Evolutionary conservation across 2,888 invertebrate species (phyloP).

Genomic region (Lydus trimaculatus): DNA sequence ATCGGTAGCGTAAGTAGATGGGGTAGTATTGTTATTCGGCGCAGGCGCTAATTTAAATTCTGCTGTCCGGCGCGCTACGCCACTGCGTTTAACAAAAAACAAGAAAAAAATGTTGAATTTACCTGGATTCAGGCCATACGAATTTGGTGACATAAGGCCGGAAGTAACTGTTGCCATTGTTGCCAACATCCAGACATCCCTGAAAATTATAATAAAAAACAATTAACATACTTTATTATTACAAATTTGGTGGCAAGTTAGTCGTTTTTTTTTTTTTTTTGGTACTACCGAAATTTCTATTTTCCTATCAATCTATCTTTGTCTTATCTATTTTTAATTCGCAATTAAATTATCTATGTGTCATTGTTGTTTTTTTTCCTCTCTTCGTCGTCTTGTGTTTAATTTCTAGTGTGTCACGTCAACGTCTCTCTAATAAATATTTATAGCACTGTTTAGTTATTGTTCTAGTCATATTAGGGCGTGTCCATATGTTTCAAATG

Average conservation of each 20-base stretch:
- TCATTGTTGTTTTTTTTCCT: neutral
- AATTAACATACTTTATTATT: neutral
- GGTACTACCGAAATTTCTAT: neutral
- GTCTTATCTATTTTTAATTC: neutral
- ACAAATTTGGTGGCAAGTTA: neutral
- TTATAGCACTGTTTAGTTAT: conserved; percentile 34
- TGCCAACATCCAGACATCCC: conserved; percentile 59
- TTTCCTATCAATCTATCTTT: neutral
- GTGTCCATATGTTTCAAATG: conserved; percentile 33
- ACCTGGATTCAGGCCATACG: conserved; percentile 59
- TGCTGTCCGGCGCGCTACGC: no score
- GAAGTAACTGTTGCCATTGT: conserved; percentile 61
- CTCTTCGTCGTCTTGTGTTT: neutral
- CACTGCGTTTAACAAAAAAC: no score
- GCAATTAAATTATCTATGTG: neutral
- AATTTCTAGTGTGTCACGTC: conserved; percentile 24
- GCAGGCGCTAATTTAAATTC: no score
- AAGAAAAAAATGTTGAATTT: conserved; percentile 24
- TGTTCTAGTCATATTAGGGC: conserved; percentile 33
- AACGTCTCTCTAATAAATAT: conserved; percentile 29
- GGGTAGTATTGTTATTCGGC: no score
- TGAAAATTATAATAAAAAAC: conserved; percentile 43
- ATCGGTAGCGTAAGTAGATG: no score
- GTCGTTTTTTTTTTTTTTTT: no score
- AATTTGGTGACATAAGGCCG: conserved; percentile 60